Evolutionary conservation across 37 sponge, comb jelly and placozoan species (phyloP), one percentile per base, ranked within the genome.

Genomic region (Lycopodina hypogea): DNA sequence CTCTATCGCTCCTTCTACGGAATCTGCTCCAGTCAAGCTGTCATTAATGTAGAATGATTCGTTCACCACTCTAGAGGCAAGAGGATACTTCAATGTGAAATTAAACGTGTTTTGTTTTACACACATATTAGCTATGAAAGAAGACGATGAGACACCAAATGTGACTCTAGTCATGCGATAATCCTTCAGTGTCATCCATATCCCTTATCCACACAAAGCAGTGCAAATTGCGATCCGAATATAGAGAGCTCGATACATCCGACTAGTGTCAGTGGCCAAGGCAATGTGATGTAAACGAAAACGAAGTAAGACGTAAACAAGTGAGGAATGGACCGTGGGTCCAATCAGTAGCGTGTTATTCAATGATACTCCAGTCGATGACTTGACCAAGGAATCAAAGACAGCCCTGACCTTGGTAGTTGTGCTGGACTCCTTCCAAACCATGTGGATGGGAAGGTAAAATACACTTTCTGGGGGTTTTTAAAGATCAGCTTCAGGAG

Each of bases 81-180:
- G 9, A 3, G 76, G 77, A 38, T 23, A 69, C 22, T 72, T n/a
- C 1, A 40, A 0, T 21, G 12, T 59, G n/a, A 40, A 40, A 23
- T 76, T 70, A 34, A 64, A 23, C 18, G 79, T 80, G 29, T 84
- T 84, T 29, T 77, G 84, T 38, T 84, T 84, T 9, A 84, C 78
- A 22, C 61, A 76, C 78, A 84, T 84, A 52, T 84, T 84, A 1
- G 77, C 84, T 30, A 68, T 38, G 39, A 83, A 83, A 4, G 85
- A 78, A 2, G 85, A 84, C n/a, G n/a, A n/a, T n/a, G n/a, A n/a
- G 40, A 85, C 74, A 29, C 86, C 86, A 51, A 85, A 85, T 39
- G 80, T 73, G 56, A 85, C 37, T 22, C 79, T 79, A 26, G 86
- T 85, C 79, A 85, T 79, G 3, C 74, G 72, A 66, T 63, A 79